Evolutionary conservation across 1,140 invertebrate genomes (phyloP).

Genomic region (Zaprionus lachaisei): DNA sequence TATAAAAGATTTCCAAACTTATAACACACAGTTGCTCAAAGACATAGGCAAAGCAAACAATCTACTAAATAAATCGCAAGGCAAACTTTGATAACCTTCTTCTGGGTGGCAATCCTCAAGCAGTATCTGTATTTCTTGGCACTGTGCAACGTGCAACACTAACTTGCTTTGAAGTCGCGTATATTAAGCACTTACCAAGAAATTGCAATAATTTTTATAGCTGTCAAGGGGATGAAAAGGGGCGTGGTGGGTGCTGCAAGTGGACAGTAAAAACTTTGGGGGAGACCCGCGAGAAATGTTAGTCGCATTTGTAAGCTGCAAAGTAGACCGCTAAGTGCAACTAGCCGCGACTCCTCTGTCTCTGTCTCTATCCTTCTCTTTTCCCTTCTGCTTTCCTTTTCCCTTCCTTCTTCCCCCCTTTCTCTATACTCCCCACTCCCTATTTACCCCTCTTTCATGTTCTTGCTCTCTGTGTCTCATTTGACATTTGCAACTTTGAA

Average conservation of each 20-base stretch:
- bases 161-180: constrained; percentile 10
- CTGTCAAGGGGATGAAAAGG: constrained; percentile 3
- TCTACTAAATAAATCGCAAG: background rate
- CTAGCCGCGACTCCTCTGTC: no score
- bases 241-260: background rate
- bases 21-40: background rate
- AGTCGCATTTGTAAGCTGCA: constrained; percentile 21
- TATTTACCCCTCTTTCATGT: background rate
- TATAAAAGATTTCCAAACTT: no score
- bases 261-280: constrained; percentile 27
- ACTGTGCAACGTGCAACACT: constrained; percentile 9
- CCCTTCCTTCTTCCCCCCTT: background rate
- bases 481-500: constrained; percentile 32
- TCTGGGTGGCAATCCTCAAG: constrained; percentile 10
- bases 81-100: background rate
- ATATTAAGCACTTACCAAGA: constrained; percentile 36
- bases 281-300: background rate
- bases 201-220: constrained; percentile 48
- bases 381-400: background rate
- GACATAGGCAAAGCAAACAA: background rate
- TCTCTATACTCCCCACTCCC: background rate
- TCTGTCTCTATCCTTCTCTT: background rate
- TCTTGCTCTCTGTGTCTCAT: background rate
- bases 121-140: background rate
- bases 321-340: constrained; percentile 13